A percentile compares a stretch with the other conserved stretches of the same genome.
These are phyloP conservation scores for Linurgus olivaceus DNA, from an alignment of 2,797 vertebrate species.

Conservation along the genomic window DNA sequence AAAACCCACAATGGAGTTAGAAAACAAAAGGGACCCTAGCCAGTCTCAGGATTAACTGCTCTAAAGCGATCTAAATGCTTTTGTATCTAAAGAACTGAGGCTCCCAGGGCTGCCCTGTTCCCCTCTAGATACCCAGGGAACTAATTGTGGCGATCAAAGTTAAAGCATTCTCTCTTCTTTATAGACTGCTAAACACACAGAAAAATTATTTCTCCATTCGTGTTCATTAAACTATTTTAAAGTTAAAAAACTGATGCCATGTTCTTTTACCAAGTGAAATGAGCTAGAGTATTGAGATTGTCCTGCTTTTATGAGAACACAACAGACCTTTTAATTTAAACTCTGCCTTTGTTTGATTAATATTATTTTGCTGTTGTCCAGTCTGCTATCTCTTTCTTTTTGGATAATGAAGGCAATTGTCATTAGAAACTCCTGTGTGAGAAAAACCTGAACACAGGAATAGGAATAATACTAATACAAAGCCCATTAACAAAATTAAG, in stretches of 20 bases:
- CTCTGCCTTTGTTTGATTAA: conserved; percentile 65
- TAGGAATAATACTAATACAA: conserved; percentile 37
- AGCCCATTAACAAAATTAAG: conserved; percentile 47
- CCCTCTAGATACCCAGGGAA: conserved; percentile 78
- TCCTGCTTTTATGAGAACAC: conserved; percentile 58
- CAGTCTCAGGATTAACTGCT: conserved; percentile 84
- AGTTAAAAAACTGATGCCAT: conserved; percentile 72
- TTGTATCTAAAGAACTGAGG: conserved; percentile 82
- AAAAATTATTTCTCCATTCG: conserved; percentile 75
- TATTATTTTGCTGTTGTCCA: conserved; percentile 66
- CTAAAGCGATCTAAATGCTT: conserved; percentile 87
- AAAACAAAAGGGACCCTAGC: conserved; percentile 85
- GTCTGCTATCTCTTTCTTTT: conserved; percentile 56
- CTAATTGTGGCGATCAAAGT: conserved; percentile 81
- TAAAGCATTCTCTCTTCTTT: conserved; percentile 79
- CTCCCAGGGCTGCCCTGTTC: conserved; percentile 71
- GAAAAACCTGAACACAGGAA: conserved; percentile 43
- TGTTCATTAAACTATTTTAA: conserved; percentile 82
- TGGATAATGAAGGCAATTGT: conserved; percentile 54
- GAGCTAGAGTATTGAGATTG: conserved; percentile 55
- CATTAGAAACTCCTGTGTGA: conserved; percentile 49
- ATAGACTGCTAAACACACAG: conserved; percentile 75
- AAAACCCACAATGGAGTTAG: conserved; percentile 85
- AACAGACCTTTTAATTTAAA: conserved; percentile 58
- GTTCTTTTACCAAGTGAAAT: conserved; percentile 63